A percentile compares a stretch with the other conserved stretches of the same genome.
These are phyloP conservation scores for Cyclina sinensis DNA, from an alignment of 1,140 invertebrate species.

Conservation along the genomic window DNA sequence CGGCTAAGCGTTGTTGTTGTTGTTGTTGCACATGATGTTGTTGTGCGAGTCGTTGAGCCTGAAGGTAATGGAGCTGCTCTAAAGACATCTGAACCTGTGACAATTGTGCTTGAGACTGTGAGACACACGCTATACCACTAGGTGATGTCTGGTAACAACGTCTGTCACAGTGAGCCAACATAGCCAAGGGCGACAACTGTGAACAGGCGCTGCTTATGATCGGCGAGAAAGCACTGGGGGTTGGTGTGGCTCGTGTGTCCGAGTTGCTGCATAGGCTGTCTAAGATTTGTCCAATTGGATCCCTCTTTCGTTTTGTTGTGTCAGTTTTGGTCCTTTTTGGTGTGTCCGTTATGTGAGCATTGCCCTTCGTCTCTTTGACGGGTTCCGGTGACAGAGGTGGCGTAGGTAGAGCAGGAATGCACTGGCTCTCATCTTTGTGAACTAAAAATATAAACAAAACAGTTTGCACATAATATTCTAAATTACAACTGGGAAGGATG, in stretches of 20 bases:
- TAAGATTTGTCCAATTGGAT: constrained; percentile 74
- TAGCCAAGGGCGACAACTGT: constrained; percentile 54
- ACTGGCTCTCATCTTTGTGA: not conserved
- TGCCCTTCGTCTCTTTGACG: not conserved
- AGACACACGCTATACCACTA: not conserved
- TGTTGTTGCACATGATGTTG: constrained; percentile 23
- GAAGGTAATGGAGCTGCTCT: constrained; percentile 18
- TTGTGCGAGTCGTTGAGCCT: constrained; percentile 20
- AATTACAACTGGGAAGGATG: too few relatives aligned
- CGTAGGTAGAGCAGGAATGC: not conserved
- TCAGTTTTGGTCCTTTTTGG: constrained; percentile 34
- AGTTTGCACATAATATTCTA: too few relatives aligned
- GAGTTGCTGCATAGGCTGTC: constrained; percentile 67
- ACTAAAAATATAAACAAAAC: not conserved
- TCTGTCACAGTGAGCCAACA: constrained; percentile 54
- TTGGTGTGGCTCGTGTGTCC: not conserved
- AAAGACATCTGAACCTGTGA: constrained; percentile 16
- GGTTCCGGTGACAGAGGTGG: constrained; percentile 30
- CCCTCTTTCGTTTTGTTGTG: constrained; percentile 59
- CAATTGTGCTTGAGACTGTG: not conserved
- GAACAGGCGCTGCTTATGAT: constrained; percentile 55
- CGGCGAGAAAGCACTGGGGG: constrained; percentile 60
- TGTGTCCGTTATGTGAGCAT: constrained; percentile 15
- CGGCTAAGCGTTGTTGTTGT: not conserved
- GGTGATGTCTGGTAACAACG: constrained; percentile 56